Percentiles rank a stretch among this genome's conserved stretches.
These are phyloP conservation scores for Aythya baeri DNA, from an alignment of 2,113 vertebrate genomes.

Conservation along the genomic window DNA sequence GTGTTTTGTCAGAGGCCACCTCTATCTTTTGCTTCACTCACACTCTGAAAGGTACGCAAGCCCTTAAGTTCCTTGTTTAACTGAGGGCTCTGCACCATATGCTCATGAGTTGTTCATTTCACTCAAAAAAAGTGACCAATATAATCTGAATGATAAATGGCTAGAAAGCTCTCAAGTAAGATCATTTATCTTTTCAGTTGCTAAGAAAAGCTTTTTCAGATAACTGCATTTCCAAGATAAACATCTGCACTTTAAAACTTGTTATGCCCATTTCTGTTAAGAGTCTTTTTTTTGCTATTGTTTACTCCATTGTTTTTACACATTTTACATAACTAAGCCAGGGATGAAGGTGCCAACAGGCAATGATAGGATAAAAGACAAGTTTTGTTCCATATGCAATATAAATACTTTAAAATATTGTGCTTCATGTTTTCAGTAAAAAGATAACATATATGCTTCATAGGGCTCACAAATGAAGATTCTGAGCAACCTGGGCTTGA, in stretches of 20 bases:
- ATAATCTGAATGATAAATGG: constrained; percentile 42
- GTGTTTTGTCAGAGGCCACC: background rate
- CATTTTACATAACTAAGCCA: background rate
- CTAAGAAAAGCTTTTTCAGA: background rate
- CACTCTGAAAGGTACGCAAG: constrained; percentile 26
- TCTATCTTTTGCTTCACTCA: background rate
- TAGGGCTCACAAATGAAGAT: background rate
- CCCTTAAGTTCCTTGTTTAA: constrained; percentile 21
- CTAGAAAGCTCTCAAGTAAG: background rate
- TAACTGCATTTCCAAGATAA: background rate
- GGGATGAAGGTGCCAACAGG: background rate
- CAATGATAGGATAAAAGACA: fast-evolving
- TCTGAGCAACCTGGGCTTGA: background rate
- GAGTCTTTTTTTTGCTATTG: background rate
- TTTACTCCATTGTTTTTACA: background rate
- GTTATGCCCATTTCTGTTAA: background rate
- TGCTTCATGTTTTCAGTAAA: background rate
- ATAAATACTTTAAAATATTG: background rate
- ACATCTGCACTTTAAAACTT: background rate
- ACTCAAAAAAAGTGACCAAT: constrained; percentile 42
- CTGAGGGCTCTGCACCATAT: constrained; percentile 9
- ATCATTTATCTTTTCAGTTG: constrained; percentile 34
- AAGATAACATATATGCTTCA: background rate
- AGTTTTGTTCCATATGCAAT: background rate
- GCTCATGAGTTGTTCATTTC: constrained; percentile 26